Evolutionary conservation across 1,140 invertebrate species (phyloP).

Genomic region (Bombus superbus): DNA sequence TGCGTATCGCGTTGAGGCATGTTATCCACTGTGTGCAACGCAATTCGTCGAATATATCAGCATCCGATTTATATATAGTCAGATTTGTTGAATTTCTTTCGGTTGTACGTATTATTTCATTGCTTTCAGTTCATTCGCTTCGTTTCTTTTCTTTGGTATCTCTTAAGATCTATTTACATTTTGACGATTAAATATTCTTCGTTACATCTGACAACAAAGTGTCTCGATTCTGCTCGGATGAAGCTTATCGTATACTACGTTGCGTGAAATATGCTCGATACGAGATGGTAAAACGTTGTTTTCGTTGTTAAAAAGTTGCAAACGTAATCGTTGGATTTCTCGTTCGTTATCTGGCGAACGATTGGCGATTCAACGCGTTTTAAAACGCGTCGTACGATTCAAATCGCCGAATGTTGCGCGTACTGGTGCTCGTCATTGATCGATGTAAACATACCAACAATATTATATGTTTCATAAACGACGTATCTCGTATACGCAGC

Average conservation of each 20-base stretch:
- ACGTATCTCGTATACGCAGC: background rate
- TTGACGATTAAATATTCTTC: too few relatives aligned
- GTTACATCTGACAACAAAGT: too few relatives aligned
- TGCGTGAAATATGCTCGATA: background rate
- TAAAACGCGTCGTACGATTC: background rate
- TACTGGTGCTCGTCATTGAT: background rate
- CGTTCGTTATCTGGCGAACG: too few relatives aligned
- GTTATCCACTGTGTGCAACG: background rate
- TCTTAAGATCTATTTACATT: too few relatives aligned
- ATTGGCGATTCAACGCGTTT: background rate
- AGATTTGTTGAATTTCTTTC: too few relatives aligned
- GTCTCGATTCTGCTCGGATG: background rate
- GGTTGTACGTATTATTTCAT: too few relatives aligned
- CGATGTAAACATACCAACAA: slow-evolving; percentile 24
- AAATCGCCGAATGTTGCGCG: background rate
- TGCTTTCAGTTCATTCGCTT: too few relatives aligned
- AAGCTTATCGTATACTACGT: too few relatives aligned
- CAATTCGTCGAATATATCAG: background rate
- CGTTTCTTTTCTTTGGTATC: too few relatives aligned
- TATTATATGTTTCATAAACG: slow-evolving; percentile 32
- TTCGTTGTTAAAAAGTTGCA: too few relatives aligned
- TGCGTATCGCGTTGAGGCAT: background rate
- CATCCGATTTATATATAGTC: too few relatives aligned
- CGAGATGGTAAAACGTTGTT: background rate
- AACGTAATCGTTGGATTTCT: too few relatives aligned